phyloP scores from a whole-genome alignment of 2,113 vertebrate genomes.

The Passer montanus region DNA sequence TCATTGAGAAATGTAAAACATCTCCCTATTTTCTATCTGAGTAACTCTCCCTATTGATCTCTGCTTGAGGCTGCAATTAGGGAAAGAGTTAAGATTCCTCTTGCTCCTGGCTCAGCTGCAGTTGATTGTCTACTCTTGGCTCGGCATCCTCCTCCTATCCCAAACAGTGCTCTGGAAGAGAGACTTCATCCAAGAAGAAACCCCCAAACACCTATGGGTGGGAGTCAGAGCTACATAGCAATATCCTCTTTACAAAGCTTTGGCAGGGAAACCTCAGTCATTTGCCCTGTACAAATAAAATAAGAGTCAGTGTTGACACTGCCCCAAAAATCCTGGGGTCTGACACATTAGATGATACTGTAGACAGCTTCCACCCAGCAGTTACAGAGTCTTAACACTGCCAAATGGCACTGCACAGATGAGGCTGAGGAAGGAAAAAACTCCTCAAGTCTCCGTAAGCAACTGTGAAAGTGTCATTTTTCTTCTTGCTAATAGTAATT shows the following conservation, averaged over 20 bases:
- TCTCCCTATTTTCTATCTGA: slow-evolving; percentile 32
- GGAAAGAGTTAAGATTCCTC: slow-evolving; percentile 53
- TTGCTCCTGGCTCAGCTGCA: slow-evolving; percentile 25
- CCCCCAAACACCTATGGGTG: slow-evolving; percentile 69
- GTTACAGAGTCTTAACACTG: not conserved
- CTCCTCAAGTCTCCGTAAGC: not conserved
- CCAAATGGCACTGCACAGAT: slow-evolving; percentile 59
- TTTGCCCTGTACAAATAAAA: slow-evolving; percentile 65
- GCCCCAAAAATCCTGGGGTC: slow-evolving; percentile 66
- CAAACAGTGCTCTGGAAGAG: not conserved
- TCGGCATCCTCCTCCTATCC: not conserved
- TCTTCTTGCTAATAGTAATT: slow-evolving; percentile 44
- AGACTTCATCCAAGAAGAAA: slow-evolving; percentile 61
- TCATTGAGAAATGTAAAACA: slow-evolving; percentile 60
- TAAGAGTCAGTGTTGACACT: slow-evolving; percentile 61
- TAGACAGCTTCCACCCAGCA: slow-evolving; percentile 65
- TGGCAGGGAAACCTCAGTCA: slow-evolving; percentile 59
- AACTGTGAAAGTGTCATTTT: slow-evolving; percentile 50
- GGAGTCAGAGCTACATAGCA: slow-evolving; percentile 53
- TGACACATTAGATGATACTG: slow-evolving; percentile 68
- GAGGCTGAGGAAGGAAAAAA: slow-evolving; percentile 37
- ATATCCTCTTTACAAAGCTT: slow-evolving; percentile 69
- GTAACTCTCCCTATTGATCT: slow-evolving; percentile 34
- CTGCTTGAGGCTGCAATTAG: slow-evolving; percentile 36
- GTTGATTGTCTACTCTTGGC: slow-evolving; percentile 52